Percentiles rank a stretch among this genome's conserved stretches.
Conservation (phyloP, 92 coral and sea anemone species). For the Epizoanthus stellaris region DNA sequence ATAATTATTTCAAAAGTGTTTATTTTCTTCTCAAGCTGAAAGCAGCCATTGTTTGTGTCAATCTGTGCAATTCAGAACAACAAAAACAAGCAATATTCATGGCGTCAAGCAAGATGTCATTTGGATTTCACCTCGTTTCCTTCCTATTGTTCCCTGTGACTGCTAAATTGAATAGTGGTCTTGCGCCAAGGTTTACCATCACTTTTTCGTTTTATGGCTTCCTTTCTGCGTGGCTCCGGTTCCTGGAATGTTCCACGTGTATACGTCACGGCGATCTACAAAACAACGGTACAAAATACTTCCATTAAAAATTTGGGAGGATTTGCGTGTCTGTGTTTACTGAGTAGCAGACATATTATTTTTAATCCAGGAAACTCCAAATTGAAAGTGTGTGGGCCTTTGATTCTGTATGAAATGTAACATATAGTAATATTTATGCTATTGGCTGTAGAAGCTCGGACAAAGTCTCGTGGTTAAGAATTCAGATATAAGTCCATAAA, state of each 20-base stretch:
- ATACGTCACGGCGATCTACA: too few relatives aligned
- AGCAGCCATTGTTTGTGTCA: not conserved
- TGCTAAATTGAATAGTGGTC: constrained; percentile 31
- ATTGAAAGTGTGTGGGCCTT: too few relatives aligned
- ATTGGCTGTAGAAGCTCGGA: too few relatives aligned
- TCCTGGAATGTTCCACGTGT: not conserved
- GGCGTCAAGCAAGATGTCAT: not conserved
- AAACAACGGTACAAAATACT: too few relatives aligned
- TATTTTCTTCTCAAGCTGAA: not conserved
- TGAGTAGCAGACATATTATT: too few relatives aligned
- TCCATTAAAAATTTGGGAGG: too few relatives aligned
- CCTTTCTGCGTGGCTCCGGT: constrained; percentile 13
- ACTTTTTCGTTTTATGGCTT: not conserved
- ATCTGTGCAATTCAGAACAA: not conserved
- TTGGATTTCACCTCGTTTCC: not conserved
- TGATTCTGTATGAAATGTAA: too few relatives aligned
- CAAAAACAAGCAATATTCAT: not conserved
- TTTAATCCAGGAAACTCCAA: too few relatives aligned
- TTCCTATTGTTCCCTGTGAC: not conserved
- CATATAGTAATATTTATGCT: too few relatives aligned
- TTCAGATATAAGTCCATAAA: too few relatives aligned
- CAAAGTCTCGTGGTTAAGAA: too few relatives aligned
- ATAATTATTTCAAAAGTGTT: not conserved
- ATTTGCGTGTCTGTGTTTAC: too few relatives aligned
- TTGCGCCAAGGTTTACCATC: constrained; percentile 6